A percentile compares a stretch with the other conserved stretches of the same genome.
phyloP scores from a whole-genome alignment of 2,888 invertebrate species.

The Acanthoscelides obtectus region DNA sequence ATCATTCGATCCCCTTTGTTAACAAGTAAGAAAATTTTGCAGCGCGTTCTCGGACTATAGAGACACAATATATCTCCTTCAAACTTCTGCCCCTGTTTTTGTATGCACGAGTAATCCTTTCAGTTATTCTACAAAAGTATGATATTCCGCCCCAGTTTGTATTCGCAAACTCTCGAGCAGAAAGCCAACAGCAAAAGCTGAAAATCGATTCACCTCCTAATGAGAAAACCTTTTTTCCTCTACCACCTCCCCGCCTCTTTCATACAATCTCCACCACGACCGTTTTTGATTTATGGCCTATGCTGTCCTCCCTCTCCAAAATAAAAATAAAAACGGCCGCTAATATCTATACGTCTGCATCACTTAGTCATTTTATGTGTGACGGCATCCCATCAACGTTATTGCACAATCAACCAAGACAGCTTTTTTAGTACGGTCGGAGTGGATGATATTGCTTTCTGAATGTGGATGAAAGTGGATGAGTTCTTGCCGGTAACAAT shows the following conservation, averaged over 20 bases:
- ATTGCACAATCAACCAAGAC: background rate
- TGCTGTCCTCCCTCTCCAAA: background rate
- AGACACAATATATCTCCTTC: too few relatives aligned
- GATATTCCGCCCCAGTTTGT: background rate
- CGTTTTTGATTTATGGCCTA: background rate
- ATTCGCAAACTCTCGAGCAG: background rate
- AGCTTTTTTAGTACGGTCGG: background rate
- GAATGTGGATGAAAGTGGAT: too few relatives aligned
- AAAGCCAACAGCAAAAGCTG: background rate
- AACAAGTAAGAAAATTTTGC: too few relatives aligned
- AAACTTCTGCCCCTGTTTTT: too few relatives aligned
- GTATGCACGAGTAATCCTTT: background rate
- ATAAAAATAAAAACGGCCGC: background rate
- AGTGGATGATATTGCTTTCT: background rate
- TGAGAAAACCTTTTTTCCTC: background rate
- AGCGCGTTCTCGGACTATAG: too few relatives aligned
- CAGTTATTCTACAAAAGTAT: background rate
- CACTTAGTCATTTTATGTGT: background rate
- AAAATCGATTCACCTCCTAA: background rate
- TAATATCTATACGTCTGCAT: background rate
- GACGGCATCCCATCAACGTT: background rate
- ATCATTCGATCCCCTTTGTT: too few relatives aligned
- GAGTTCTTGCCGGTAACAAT: too few relatives aligned
- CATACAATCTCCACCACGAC: background rate
- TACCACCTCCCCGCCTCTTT: background rate